Percentiles rank a stretch among this genome's conserved stretches.
These are phyloP conservation scores for Melanerpes aurifrons DNA, from an alignment of 2,113 vertebrate genomes.

Conservation along the genomic window DNA sequence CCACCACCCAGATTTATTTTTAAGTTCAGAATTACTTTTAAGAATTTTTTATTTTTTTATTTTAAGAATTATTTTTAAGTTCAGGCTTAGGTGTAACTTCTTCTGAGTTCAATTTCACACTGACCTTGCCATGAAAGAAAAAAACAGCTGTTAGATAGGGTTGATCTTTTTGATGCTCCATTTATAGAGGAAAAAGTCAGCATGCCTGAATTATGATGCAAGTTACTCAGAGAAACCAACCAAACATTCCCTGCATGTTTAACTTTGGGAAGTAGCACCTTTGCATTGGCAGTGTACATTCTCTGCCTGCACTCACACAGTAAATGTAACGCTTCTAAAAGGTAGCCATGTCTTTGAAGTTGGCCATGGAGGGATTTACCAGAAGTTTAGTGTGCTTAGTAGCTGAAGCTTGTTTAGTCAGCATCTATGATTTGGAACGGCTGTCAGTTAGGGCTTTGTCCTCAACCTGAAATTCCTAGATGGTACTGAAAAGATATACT, in stretches of 20 bases:
- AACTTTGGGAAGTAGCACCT: slow-evolving; percentile 36
- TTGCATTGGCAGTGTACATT: slow-evolving; percentile 3
- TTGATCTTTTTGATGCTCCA: not conserved
- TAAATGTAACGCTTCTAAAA: not conserved
- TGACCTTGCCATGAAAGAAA: not conserved
- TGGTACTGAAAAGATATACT: not conserved
- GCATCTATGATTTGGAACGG: not conserved
- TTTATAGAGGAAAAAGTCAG: slow-evolving; percentile 43
- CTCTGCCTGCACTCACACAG: slow-evolving; percentile 4
- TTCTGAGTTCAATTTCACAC: not conserved
- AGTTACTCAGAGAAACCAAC: slow-evolving; percentile 18
- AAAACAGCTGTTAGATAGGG: not conserved
- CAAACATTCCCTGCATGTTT: slow-evolving; percentile 22
- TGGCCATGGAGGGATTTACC: not conserved
- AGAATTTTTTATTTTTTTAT: too few relatives aligned
- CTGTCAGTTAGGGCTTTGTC: not conserved
- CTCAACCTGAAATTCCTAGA: not conserved
- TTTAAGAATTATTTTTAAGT: not conserved
- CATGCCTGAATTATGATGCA: slow-evolving; percentile 6
- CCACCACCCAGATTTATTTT: too few relatives aligned
- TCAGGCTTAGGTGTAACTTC: not conserved
- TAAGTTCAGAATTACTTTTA: too few relatives aligned
- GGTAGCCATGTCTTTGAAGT: not conserved
- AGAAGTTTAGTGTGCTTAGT: not conserved
- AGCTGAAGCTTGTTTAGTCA: not conserved